Percentiles rank a stretch among this genome's conserved stretches.
Conservation (phyloP, 2,797 vertebrate genomes). For the Etheostoma perlongum region DNA sequence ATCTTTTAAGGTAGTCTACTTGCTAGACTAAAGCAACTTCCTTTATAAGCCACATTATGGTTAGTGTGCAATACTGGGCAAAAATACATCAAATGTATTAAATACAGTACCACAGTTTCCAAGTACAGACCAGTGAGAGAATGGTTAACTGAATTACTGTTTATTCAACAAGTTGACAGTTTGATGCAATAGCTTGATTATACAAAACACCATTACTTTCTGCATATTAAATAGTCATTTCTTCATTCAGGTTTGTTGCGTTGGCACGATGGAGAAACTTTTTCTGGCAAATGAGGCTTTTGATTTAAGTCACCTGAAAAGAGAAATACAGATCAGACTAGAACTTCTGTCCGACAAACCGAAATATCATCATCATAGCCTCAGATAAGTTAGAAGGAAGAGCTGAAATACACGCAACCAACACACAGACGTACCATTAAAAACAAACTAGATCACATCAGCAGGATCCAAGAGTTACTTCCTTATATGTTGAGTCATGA, state of each 20-base stretch:
- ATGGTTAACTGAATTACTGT: not conserved
- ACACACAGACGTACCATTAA: slow-evolving; percentile 8
- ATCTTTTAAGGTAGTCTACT: too few relatives aligned
- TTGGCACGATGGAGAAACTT: not conserved
- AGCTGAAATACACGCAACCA: slow-evolving; percentile 47
- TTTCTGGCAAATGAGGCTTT: not conserved
- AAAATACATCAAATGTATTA: too few relatives aligned
- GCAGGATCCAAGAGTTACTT: not conserved
- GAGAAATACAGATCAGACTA: slow-evolving; percentile 17
- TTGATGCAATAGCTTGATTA: not conserved
- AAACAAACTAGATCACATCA: not conserved
- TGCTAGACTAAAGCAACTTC: too few relatives aligned
- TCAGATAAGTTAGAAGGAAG: slow-evolving; percentile 58
- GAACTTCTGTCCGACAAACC: too few relatives aligned
- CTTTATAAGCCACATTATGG: too few relatives aligned
- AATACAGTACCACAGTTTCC: too few relatives aligned
- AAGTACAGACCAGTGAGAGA: too few relatives aligned
- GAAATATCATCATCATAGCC: not conserved
- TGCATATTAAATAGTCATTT: not conserved
- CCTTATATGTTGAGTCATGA: not conserved
- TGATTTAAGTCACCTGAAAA: slow-evolving; percentile 8
- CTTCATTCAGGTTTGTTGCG: not conserved
- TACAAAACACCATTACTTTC: too few relatives aligned
- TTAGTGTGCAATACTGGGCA: too few relatives aligned
- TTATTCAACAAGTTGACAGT: slow-evolving; percentile 23